Evolutionary conservation across 2,797 vertebrate genomes (phyloP).

Genomic region (Phoxinus dragarum): DNA sequence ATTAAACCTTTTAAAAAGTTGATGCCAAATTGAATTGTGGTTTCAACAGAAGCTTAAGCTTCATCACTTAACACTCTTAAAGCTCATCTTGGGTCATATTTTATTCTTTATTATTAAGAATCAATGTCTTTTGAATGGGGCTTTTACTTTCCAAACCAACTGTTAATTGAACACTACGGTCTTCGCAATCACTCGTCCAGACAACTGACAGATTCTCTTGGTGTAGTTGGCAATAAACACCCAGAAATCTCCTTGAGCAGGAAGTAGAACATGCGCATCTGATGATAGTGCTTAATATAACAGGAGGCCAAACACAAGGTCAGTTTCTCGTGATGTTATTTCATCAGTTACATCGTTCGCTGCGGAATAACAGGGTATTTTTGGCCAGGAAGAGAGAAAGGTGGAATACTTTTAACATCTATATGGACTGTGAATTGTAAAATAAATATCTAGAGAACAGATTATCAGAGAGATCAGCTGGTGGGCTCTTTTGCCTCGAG

Average conservation of each 20-base stretch:
- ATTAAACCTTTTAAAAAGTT: neutral
- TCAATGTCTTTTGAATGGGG: neutral
- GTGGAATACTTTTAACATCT: conserved; percentile 1
- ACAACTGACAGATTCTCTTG: neutral
- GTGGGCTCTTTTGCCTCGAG: conserved; percentile 16
- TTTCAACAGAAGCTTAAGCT: neutral
- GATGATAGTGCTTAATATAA: conserved; percentile 17
- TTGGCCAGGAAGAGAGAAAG: neutral
- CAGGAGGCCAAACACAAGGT: conserved; percentile 14
- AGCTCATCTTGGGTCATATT: neutral
- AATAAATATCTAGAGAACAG: conserved; percentile 1
- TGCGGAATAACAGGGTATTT: neutral
- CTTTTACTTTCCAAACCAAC: neutral
- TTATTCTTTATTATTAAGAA: neutral
- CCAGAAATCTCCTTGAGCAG: conserved; percentile 16
- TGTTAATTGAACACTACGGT: too few relatives aligned
- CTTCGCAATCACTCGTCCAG: neutral
- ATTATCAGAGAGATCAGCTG: conserved; percentile 16
- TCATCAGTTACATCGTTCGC: neutral
- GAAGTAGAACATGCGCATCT: neutral
- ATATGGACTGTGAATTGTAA: neutral
- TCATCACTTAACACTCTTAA: neutral
- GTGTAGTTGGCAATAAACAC: neutral
- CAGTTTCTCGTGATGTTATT: conserved; percentile 8
- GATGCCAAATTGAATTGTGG: neutral